A percentile compares a stretch with the other conserved stretches of the same genome.
Evolutionary conservation across 1,140 invertebrate genomes (phyloP).

Genomic region (Bombus sibiricus): DNA sequence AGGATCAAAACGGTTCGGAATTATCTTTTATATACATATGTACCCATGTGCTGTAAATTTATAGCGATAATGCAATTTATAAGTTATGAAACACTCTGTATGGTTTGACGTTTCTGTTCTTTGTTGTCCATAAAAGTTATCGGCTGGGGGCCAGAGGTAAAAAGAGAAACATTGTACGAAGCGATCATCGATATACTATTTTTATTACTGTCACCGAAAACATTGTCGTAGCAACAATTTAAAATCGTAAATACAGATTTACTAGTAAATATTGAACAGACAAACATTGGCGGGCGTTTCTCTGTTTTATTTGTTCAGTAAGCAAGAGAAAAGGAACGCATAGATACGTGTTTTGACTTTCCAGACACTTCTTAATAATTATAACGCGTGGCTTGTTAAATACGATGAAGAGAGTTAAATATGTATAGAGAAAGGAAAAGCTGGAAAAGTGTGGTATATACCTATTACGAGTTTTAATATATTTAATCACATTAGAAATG

Average conservation of each 20-base stretch:
- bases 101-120: background rate
- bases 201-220: conserved; percentile 13
- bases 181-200: conserved; percentile 6
- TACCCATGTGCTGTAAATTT: background rate
- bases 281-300: conserved; percentile 7
- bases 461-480: background rate
- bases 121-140: background rate
- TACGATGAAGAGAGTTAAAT: conserved; percentile 14
- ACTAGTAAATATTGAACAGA: background rate
- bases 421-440: background rate
- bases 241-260: conserved; percentile 8
- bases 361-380: conserved; percentile 1
- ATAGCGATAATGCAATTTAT: background rate
- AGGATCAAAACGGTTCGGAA: background rate
- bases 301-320: background rate
- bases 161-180: conserved; percentile 14
- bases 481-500: background rate
- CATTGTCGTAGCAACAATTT: background rate
- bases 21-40: background rate
- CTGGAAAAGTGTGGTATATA: background rate
- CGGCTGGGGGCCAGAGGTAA: conserved; percentile 20
- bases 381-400: conserved; percentile 14
- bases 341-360: background rate
- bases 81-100: conserved; percentile 24
- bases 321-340: background rate